These are phyloP conservation scores for Pseudanteris insignis DNA, from an alignment of 2,888 invertebrate species.

Conservation along the genomic window DNA sequence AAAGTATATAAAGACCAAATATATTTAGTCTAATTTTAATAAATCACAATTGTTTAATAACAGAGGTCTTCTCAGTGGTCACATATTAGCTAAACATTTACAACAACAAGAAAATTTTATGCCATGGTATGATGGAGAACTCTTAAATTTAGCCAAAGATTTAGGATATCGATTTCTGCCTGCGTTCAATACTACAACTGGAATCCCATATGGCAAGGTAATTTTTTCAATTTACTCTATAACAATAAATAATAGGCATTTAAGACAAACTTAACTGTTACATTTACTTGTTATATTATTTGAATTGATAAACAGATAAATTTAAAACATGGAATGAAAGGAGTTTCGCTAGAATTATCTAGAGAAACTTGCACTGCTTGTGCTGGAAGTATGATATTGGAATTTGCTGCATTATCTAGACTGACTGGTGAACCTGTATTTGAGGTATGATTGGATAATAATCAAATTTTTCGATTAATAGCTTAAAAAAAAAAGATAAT, in stretches of 20 bases:
- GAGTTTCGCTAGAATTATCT: conserved; percentile 76
- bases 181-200: conserved; percentile 98
- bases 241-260: too few relatives aligned
- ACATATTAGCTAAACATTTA: conserved; percentile 85
- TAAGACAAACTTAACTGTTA: too few relatives aligned
- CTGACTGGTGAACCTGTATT: conserved; percentile 91
- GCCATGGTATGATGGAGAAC: conserved; percentile 87
- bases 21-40: too few relatives aligned
- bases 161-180: conserved; percentile 91
- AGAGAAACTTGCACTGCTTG: conserved; percentile 97
- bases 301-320: conserved; percentile 73
- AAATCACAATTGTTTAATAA: conserved; percentile 5
- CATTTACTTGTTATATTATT: too few relatives aligned
- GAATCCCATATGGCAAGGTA: conserved; percentile 95
- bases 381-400: conserved; percentile 96
- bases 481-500: too few relatives aligned
- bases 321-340: conserved; percentile 83
- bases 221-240: too few relatives aligned
- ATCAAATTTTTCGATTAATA: too few relatives aligned
- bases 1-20: too few relatives aligned
- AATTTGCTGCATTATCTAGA: conserved; percentile 95
- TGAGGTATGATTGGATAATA: too few relatives aligned
- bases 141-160: conserved; percentile 90
- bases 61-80: conserved; percentile 91
- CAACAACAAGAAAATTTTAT: conserved; percentile 79